Base-by-base conservation (phyloP, 2,888 invertebrate genomes). In the Acanthosepion lycidas region DNA sequence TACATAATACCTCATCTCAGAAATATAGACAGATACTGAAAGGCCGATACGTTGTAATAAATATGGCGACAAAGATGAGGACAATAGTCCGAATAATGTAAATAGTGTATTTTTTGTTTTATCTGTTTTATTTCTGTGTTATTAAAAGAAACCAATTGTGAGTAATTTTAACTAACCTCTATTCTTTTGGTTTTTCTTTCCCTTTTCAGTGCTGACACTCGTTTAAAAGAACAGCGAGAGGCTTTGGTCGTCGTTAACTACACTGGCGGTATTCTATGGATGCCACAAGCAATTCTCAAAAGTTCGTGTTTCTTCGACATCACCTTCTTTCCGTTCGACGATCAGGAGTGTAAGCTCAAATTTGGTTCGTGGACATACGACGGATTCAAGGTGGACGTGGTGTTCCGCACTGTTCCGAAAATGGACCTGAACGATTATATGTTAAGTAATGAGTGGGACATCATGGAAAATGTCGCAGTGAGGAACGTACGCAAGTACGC, bases 301-400 rank as follows among this genome's bases (percentile, higher is more conserved):
- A 97, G 97, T 94, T 97, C 97, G 4, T 97, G 97, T 95, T 95
- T 96, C 95, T 97, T 97, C 93, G 97, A 97, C 95, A 97, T 97
- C n/a, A 96, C 96, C 33, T 97, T 97, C 95, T 97, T 97, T 95
- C 97, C 97, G 20, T 97, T 97, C 95, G 97, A 97, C 95, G 96
- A 96, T 78, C 97, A 97, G 95, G 95, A 95, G 20, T 97, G 97
- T 95, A 96, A 96, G 48, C 95, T 97, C 12, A 97, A 97, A 95
- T 97, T 97, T 95, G 97, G 97, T 92, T 97, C 97, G 12, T 97
- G 97, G 97, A 97, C 97, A 9, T 97, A 97, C 95, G 97, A 97
- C 95, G 97, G 97, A 64, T 96, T 96, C 94, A 96, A 97, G 95
- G 94, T 97, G 53, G 96, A 96, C 95, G 95, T 97, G 51, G 95